Conservation (phyloP, 2,888 invertebrate genomes). For the Lepidocyrtoides sp. region DNA sequence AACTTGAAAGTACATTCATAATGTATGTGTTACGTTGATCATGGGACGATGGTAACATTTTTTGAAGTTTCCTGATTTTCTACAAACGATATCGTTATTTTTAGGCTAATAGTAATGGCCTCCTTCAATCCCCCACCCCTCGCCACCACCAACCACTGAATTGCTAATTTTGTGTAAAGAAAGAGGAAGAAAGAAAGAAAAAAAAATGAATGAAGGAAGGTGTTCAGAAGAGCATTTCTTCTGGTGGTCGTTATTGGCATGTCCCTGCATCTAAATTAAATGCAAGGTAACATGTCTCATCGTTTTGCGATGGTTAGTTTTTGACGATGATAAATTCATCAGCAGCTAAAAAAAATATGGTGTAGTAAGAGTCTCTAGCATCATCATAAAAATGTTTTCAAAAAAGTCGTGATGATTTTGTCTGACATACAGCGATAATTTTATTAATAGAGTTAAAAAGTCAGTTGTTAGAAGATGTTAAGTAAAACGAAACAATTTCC, state of each 20-base stretch:
- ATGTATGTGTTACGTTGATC: background rate
- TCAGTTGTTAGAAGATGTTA: slow-evolving; percentile 20
- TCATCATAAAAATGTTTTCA: slow-evolving; percentile 52
- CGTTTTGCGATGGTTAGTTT: slow-evolving; percentile 49
- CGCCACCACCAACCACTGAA: background rate
- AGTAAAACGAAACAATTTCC: slow-evolving; percentile 68
- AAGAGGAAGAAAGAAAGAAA: slow-evolving; percentile 14
- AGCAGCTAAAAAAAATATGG: background rate
- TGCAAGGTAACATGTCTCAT: slow-evolving; percentile 60
- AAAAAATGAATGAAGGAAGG: slow-evolving; percentile 22
- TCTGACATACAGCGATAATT: slow-evolving; percentile 49
- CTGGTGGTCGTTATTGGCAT: slow-evolving; percentile 42
- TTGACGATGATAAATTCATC: slow-evolving; percentile 57
- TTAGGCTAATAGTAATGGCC: slow-evolving; percentile 1
- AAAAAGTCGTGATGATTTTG: slow-evolving; percentile 73
- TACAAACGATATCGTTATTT: slow-evolving; percentile 46
- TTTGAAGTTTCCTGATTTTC: slow-evolving; percentile 57
- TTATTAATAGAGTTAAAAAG: slow-evolving; percentile 46
- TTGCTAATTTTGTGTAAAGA: background rate
- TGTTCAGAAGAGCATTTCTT: background rate
- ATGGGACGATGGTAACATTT: background rate
- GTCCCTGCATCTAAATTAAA: slow-evolving; percentile 76
- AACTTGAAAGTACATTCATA: background rate
- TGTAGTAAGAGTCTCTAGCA: background rate
- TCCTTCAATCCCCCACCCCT: background rate